Base-by-base conservation (phyloP, 2,888 invertebrate genomes). In the Chrysodeixis includens region DNA sequence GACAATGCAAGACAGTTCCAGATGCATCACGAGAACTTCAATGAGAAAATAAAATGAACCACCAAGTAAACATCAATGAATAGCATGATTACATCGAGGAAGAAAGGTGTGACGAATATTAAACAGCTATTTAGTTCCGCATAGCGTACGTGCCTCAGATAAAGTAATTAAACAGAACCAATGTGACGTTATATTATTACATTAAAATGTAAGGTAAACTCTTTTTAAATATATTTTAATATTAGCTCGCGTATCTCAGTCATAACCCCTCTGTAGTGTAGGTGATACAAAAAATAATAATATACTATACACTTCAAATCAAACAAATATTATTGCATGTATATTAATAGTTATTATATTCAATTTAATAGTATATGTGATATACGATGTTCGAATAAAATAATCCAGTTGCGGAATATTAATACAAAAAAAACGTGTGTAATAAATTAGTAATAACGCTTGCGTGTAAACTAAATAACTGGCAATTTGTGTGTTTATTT, bases 111-210 rank as follows among this genome's bases (percentile, higher is more conserved):
- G 74, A 77, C 74, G 70, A 74, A 78, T 74, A 81, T 78, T 68
- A 78, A 78, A 78, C 81, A 72, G 78, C 69, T 73, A 69, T 66
- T 81, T 71, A 65, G 76, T 75, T 76, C 76, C 81, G 73, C 76
- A 78, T 81, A 75, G 73, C 75, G 66, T 66, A 66, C 69, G 70
- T 73, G 78, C 70, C 56, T 71, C 58, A 72, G 67, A 78, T 78
- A 75, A 71, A 72, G 62, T 69, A 69, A 74, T 77, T 76, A 76
- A 69, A 76, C 62, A 71, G 54, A 69, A 66, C 71, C 56, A 57
- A 76, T 63, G 66, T 64, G 63, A 67, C 59, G 67, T 49, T 52
- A 55, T 61, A 55, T 61, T 69, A 71, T 71, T 62, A 73, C 30
- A 63, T 67, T 67, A 64, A 73, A 55, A 61, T 53, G 46, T 14